Evolutionary conservation across 2,113 vertebrate genomes (phyloP).

Genomic region (Colistium nudipinnis): DNA sequence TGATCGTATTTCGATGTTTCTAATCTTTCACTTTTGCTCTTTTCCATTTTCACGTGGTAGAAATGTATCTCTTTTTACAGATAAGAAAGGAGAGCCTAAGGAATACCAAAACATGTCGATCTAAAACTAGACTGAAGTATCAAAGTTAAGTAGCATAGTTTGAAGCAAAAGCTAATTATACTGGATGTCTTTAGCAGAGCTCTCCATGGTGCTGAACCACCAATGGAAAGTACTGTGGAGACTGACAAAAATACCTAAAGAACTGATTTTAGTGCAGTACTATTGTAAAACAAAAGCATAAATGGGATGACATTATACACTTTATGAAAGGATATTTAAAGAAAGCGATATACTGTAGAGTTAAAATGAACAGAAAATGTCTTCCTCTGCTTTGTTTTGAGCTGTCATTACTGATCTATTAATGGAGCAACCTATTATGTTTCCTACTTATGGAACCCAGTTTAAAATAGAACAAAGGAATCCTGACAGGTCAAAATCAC

Average conservation of each 20-base stretch:
- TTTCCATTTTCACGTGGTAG: not conserved
- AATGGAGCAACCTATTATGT: not conserved
- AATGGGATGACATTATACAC: not conserved
- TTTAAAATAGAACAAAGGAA: constrained; percentile 1
- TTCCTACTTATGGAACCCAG: constrained; percentile 1
- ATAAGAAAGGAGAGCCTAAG: no score
- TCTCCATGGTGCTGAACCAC: constrained; percentile 63
- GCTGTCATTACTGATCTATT: not conserved
- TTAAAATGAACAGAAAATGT: constrained; percentile 3
- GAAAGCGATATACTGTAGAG: not conserved
- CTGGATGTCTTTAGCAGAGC: not conserved
- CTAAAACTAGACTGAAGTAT: not conserved
- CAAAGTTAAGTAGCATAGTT: not conserved
- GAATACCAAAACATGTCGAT: no score
- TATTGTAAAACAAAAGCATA: not conserved
- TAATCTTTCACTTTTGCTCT: not conserved
- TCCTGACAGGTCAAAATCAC: constrained; percentile 33
- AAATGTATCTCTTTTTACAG: not conserved
- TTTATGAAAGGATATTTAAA: not conserved
- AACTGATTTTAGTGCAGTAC: not conserved
- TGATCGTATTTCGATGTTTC: not conserved
- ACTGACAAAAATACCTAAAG: not conserved
- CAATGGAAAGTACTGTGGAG: no score
- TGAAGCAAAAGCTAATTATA: not conserved
- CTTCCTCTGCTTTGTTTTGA: not conserved